Evolutionary conservation across 2,113 vertebrate species (phyloP), one percentile per base, ranked within the genome.

Genomic region (Hyla sarda): DNA sequence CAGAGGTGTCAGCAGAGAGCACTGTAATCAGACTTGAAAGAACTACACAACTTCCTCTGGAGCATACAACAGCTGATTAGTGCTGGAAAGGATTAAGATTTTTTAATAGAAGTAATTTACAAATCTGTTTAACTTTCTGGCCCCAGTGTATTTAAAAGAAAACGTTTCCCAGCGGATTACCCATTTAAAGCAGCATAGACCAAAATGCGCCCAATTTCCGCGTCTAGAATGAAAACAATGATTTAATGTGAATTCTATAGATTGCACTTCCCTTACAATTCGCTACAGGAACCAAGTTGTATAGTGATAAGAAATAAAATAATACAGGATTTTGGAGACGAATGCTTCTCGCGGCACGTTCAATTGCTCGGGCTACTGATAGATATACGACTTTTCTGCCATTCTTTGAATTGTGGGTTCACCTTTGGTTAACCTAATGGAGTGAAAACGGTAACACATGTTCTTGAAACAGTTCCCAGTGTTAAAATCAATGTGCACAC

Each of bases 281-380:
- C 75, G 56, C 28, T 56, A 77, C 75, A 77, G 75, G 75, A 77
- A 76, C 74, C 50, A 77, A 6, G 17, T 21, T 77, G 28, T 21
- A 32, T 21, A 23, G 48, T 77, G 75, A 77, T 54, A 77, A 77
- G 75, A 21, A 56, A 54, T 54, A 54, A 32, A 56, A 77, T 77
- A 77, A 77, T 54, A 32, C 45, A 52, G n/a, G 16, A 52, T 48
- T 52, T 28, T 50, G 74, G 30, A 17, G n/a, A 19, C 25, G 74
- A 13, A 75, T 50, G n/a, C n/a, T 52, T 76, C 74, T 52, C 25
- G 30, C 28, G 9, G 74, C n/a, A 76, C 45, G 8, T 30, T 17
- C 25, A 76, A 76, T 76, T 30, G 74, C 48, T 50, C 19, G 1
- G n/a, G 16, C 13, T 76, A 50, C 12, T 76, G n/a, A 76, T 17